Percentiles rank a stretch among this genome's conserved stretches.
These are phyloP conservation scores for Drosophila guanche DNA, from an alignment of 1,140 invertebrate genomes.

Conservation along the genomic window DNA sequence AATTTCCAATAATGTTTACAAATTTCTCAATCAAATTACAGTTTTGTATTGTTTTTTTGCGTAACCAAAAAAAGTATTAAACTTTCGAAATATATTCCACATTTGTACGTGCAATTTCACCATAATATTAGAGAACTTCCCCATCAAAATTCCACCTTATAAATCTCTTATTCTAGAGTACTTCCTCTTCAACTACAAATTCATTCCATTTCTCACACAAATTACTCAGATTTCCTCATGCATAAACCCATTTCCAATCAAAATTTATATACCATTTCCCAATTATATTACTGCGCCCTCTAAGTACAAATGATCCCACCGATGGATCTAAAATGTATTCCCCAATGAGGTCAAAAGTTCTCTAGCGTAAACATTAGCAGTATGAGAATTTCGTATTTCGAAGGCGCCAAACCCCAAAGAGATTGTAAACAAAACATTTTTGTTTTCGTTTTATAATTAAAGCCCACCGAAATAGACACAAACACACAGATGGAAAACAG, in stretches of 20 bases:
- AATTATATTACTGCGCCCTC: slow-evolving; percentile 3
- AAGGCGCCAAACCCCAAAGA: slow-evolving; percentile 41
- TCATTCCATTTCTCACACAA: background rate
- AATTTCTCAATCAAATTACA: too few relatives aligned
- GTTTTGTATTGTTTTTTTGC: too few relatives aligned
- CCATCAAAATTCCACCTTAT: too few relatives aligned
- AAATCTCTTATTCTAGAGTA: too few relatives aligned
- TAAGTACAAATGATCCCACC: background rate
- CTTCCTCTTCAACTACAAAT: background rate
- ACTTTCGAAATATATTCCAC: too few relatives aligned
- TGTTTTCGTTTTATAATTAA: slow-evolving; percentile 44
- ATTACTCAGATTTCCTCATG: too few relatives aligned
- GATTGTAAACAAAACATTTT: slow-evolving; percentile 49
- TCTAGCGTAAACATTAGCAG: slow-evolving; percentile 32
- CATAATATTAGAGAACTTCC: too few relatives aligned
- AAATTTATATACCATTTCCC: too few relatives aligned
- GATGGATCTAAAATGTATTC: background rate
- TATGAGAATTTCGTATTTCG: slow-evolving; percentile 14
- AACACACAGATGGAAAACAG: slow-evolving; percentile 11
- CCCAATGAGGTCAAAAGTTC: slow-evolving; percentile 14
- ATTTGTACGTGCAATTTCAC: too few relatives aligned
- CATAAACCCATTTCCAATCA: too few relatives aligned
- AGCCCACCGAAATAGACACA: slow-evolving; percentile 29
- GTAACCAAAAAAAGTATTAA: too few relatives aligned
- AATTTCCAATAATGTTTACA: too few relatives aligned